These are phyloP conservation scores for Montipora sp. DNA, from an alignment of 64 coral and sea anemone species.

Conservation along the genomic window DNA sequence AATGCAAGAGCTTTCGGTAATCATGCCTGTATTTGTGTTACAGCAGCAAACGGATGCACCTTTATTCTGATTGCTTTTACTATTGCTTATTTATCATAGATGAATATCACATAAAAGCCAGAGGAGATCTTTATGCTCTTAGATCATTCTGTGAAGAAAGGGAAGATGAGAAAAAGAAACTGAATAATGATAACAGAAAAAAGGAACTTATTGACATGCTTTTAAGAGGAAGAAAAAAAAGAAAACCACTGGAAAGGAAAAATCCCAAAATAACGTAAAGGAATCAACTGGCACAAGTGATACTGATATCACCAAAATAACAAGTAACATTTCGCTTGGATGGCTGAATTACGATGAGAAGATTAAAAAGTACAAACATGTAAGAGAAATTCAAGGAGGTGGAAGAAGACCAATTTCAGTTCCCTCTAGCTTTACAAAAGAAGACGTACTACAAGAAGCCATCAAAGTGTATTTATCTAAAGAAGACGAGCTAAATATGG, in stretches of 20 bases:
- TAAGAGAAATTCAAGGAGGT: slow-evolving; percentile 58
- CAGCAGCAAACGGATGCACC: background rate
- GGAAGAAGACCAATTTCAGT: slow-evolving; percentile 39
- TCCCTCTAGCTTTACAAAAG: slow-evolving; percentile 38
- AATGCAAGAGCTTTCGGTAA: background rate
- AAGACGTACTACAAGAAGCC: slow-evolving; percentile 39
- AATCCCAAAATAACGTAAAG: background rate
- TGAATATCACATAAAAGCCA: slow-evolving; percentile 35
- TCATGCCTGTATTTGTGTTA: background rate
- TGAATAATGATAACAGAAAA: slow-evolving; percentile 26
- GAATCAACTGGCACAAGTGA: slow-evolving; percentile 9
- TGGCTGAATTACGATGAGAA: slow-evolving; percentile 22
- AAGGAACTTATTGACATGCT: slow-evolving; percentile 4
- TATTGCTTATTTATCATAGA: background rate
- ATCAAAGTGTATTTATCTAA: slow-evolving; percentile 20
- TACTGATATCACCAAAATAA: slow-evolving; percentile 29
- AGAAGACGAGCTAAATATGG: slow-evolving; percentile 20
- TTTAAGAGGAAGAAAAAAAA: slow-evolving; percentile 11
- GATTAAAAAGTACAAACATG: slow-evolving; percentile 41
- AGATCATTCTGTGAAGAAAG: slow-evolving; percentile 26
- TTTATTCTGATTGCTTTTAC: background rate
- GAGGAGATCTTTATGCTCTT: slow-evolving; percentile 3
- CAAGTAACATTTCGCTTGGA: slow-evolving; percentile 43
- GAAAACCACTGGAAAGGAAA: slow-evolving; percentile 24
- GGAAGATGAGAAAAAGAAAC: background rate